Conservation (phyloP, 2,797 vertebrate species). For the Hybognathus amarus region DNA sequence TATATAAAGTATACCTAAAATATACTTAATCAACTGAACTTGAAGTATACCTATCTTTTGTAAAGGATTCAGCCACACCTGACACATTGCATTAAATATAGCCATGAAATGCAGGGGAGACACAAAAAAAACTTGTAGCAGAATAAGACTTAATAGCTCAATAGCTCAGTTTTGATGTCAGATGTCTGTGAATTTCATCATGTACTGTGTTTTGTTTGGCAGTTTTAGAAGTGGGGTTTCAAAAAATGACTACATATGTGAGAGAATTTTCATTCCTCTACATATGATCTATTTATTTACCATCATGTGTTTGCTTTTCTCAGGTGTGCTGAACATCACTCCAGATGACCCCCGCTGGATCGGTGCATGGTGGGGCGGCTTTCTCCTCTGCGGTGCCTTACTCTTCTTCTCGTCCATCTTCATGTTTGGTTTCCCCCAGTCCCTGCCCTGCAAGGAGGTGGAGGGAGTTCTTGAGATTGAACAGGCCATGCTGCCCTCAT, state of each 20-base stretch:
- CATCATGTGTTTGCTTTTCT: neutral
- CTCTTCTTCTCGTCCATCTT: conserved; percentile 94
- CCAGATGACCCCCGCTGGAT: conserved; percentile 98
- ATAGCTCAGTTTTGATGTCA: neutral
- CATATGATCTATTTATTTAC: neutral
- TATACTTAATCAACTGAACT: neutral
- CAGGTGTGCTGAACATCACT: conserved; percentile 90
- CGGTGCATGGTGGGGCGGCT: conserved; percentile 98
- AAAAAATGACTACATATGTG: neutral
- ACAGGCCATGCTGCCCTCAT: conserved; percentile 90
- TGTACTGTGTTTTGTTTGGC: neutral
- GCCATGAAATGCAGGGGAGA: neutral
- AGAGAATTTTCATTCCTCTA: neutral
- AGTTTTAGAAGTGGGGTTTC: neutral
- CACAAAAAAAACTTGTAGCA: neutral
- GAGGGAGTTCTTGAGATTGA: conserved; percentile 84
- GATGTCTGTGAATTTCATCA: conserved; percentile 1
- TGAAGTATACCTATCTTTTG: neutral
- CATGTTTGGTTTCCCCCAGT: conserved; percentile 98
- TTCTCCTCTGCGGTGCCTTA: conserved; percentile 97
- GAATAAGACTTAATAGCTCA: neutral
- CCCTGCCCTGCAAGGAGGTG: conserved; percentile 76
- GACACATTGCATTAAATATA: neutral
- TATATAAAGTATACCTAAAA: neutral
- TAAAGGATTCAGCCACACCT: neutral